Evolutionary conservation across 2,888 invertebrate species (phyloP), one percentile per base, ranked within the genome.

Genomic region (Phania funesta): DNA sequence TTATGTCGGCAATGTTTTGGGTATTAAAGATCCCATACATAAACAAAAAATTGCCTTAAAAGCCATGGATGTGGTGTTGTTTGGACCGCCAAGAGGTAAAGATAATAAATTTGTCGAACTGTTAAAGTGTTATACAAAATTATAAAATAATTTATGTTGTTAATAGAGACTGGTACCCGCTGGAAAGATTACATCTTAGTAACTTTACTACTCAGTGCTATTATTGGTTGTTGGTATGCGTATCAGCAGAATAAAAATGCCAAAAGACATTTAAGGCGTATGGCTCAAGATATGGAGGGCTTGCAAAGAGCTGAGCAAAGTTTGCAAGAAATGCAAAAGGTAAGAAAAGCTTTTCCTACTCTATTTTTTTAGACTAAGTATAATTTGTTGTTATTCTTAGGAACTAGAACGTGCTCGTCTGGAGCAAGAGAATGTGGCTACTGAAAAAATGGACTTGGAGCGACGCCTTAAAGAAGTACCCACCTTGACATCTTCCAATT

Each of bases 1-100:
- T 89, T 98, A 95, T 92, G 92, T 98, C 83, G 94, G 94, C 90
- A 95, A 94, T 88, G 94, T 96, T 68, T 93, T 99, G 85, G 98
- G 98, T 67, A 98, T 99, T 87, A 98, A 98, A 92, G 99, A 99
- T 92, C 97, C 97, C 22, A 99, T 99, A 87, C 98, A 99, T 92
- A 97, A 98, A 89, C 98, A 99, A 92, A 99, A 99, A 92, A 94
- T 98, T 84, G 95, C 97, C 3, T 93, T 99, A 50, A 99, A 99
- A 92, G 99, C 99, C 16, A 98, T 99, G 96, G 99, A 99, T 91
- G 97, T 98, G 64, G 99, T 99, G 22, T 93, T 99, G 35, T 99
- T 99, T 92, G 99, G 99, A 58, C 97, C 98, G 80, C 98, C 99
- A 26, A 98, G 98, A 94, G 97, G 98, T 98, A 93, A 90, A 90